A percentile compares a stretch with the other conserved stretches of the same genome.
phyloP scores from a whole-genome alignment of 2,113 vertebrate genomes.

The Symphodus melops region DNA sequence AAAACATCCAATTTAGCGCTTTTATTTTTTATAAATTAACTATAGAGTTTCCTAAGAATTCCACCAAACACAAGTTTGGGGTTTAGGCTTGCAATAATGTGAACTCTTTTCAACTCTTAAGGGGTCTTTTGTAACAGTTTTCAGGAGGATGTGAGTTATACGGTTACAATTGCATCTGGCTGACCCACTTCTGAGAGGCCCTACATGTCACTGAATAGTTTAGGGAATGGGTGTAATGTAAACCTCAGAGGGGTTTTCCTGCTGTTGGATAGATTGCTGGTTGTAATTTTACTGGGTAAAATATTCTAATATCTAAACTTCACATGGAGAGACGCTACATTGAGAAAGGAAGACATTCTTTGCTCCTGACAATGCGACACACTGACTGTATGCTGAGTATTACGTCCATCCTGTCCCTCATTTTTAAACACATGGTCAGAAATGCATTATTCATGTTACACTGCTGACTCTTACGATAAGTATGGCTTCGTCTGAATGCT shows the following conservation, averaged over 20 bases:
- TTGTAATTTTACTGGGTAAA: background rate
- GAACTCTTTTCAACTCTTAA: background rate
- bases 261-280: slow-evolving; percentile 39
- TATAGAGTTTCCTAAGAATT: background rate
- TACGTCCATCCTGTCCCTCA: no score
- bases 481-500: no score
- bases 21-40: slow-evolving; percentile 44
- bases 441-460: no score
- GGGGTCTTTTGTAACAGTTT: slow-evolving; percentile 4
- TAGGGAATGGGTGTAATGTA: slow-evolving; percentile 33
- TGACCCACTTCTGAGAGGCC: slow-evolving; percentile 43
- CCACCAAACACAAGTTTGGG: background rate
- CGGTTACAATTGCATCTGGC: slow-evolving; percentile 28
- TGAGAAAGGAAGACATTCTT: no score
- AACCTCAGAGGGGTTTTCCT: slow-evolving; percentile 42
- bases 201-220: slow-evolving; percentile 36
- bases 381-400: no score
- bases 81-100: background rate
- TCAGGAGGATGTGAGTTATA: slow-evolving; percentile 6
- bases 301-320: slow-evolving; percentile 19
- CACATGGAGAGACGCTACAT: background rate
- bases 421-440: no score
- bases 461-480: no score
- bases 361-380: no score
- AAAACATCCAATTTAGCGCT: background rate